Evolutionary conservation across 37 sponge, comb jelly and placozoan genomes (phyloP).

Genomic region (Eunapius fragilis): DNA sequence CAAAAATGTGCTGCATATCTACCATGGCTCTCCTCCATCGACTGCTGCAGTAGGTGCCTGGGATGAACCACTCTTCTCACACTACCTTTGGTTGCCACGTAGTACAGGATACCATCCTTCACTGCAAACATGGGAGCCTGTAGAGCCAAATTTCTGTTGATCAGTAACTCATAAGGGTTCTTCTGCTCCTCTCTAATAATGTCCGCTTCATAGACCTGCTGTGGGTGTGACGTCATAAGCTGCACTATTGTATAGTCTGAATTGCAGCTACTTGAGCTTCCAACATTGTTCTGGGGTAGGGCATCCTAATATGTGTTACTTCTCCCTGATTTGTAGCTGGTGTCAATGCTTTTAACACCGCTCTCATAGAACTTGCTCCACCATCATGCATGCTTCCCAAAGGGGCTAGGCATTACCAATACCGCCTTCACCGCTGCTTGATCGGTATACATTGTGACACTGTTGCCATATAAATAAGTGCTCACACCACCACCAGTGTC

Average conservation of each 20-base stretch:
- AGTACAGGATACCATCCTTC: conserved; percentile 31
- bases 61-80: conserved; percentile 38
- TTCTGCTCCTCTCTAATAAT: too few species aligned
- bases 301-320: conserved; percentile 47
- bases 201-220: too few species aligned
- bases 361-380: conserved; percentile 47
- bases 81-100: conserved; percentile 10
- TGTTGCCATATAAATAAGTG: conserved; percentile 31
- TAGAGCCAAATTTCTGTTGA: too few species aligned
- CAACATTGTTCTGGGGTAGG: conserved; percentile 6
- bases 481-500: conserved; percentile 62
- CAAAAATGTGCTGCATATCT: conserved; percentile 53
- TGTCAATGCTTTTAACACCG: conserved; percentile 30
- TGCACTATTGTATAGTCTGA: too few species aligned
- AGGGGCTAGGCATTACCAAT: conserved; percentile 21
- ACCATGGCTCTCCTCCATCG: conserved; percentile 29
- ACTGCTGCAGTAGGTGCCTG: conserved; percentile 8
- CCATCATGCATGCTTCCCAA: conserved; percentile 54
- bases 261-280: conserved; percentile 26
- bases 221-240: too few species aligned
- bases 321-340: conserved; percentile 45
- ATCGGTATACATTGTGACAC: conserved; percentile 48
- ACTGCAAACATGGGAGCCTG: conserved; percentile 20
- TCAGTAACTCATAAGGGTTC: too few species aligned
- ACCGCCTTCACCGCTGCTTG: conserved; percentile 51